phyloP scores from a whole-genome alignment of 1,140 invertebrate genomes.

The Drosophila ogumai region DNA sequence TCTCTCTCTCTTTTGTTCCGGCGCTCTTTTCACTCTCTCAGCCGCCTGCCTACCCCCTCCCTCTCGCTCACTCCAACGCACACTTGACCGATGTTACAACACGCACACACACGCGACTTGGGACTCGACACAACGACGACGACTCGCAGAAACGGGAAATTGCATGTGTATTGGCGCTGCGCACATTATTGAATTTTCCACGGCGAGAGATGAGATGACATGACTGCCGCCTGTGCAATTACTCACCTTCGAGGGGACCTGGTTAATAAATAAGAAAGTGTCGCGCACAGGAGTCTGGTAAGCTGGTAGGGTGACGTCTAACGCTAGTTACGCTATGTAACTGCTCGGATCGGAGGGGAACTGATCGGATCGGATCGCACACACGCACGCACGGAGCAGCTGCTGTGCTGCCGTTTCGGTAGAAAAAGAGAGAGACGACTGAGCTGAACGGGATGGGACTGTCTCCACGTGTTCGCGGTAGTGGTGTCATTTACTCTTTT shows the following conservation, averaged over 20 bases:
- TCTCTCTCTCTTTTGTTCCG: constrained; percentile 4
- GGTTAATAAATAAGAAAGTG: constrained; percentile 26
- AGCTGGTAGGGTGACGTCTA: constrained; percentile 10
- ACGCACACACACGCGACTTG: constrained; percentile 34
- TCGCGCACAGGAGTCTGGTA: constrained; percentile 19
- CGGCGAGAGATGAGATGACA: constrained; percentile 18
- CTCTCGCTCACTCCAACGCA: constrained; percentile 37
- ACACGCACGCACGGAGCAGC: constrained; percentile 50
- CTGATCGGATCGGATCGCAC: constrained; percentile 43
- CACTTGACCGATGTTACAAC: constrained; percentile 59
- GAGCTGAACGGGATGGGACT: constrained; percentile 16
- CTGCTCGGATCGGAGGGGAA: constrained; percentile 29
- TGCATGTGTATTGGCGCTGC: constrained; percentile 42
- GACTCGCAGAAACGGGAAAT: constrained; percentile 28
- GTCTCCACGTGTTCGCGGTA: constrained; percentile 36
- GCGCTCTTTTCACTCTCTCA: constrained; percentile 13
- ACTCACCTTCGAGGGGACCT: constrained; percentile 45
- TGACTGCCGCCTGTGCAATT: constrained; percentile 14
- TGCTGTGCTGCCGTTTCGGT: constrained; percentile 46
- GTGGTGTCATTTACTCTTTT: background rate
- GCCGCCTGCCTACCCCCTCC: background rate
- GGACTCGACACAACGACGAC: constrained; percentile 15
- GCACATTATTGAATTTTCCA: constrained; percentile 78
- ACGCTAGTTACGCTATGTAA: constrained; percentile 16
- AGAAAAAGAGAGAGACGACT: constrained; percentile 50